Evolutionary conservation across 2,113 vertebrate genomes (phyloP).

Genomic region (Anguilla japonica): DNA sequence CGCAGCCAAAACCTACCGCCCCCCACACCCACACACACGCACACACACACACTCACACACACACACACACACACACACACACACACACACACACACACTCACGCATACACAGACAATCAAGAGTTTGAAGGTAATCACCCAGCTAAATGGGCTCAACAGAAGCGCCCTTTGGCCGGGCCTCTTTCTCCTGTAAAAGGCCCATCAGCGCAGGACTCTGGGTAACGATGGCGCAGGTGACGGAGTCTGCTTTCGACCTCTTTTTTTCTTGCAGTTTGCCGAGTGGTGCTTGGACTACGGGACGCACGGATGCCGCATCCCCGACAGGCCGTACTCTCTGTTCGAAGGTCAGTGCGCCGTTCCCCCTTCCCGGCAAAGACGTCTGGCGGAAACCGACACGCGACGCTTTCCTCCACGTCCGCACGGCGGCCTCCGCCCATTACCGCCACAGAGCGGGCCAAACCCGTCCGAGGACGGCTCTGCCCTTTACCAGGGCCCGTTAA

Average conservation of each 20-base stretch:
- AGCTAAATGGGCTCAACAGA: neutral
- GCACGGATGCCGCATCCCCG: slow-evolving; percentile 94
- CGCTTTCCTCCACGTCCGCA: neutral
- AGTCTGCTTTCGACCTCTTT: neutral
- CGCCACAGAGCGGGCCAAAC: neutral
- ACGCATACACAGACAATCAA: no score
- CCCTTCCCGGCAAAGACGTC: neutral
- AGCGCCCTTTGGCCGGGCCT: no score
- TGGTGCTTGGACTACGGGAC: slow-evolving; percentile 96
- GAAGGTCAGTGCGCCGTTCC: slow-evolving; percentile 80
- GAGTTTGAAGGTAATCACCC: neutral
- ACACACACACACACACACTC: no score
- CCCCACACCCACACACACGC: no score
- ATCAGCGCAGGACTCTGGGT: neutral
- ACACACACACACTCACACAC: no score
- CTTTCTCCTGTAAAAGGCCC: neutral
- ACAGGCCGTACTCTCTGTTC: slow-evolving; percentile 95
- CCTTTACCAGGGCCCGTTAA: slow-evolving; percentile 4
- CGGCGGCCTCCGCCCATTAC: neutral
- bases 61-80: no score
- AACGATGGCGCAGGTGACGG: neutral
- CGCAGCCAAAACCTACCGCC: neutral
- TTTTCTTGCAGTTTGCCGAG: slow-evolving; percentile 84
- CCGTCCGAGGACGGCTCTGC: neutral
- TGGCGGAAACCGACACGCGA: neutral